Evolutionary conservation across 2,113 vertebrate genomes (phyloP).

Genomic region (Hippocampus barbouri): DNA sequence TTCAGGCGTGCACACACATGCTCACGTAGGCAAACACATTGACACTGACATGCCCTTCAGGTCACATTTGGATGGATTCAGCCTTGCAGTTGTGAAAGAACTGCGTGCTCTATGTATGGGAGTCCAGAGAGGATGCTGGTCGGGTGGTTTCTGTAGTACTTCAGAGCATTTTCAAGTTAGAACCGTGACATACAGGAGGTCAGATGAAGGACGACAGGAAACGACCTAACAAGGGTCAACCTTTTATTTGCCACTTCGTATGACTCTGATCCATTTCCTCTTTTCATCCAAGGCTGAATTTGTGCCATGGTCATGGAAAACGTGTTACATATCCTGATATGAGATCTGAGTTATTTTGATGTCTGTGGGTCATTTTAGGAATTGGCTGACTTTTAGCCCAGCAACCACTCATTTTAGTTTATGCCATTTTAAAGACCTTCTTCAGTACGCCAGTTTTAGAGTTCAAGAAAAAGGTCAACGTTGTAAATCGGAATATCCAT

Average conservation of each 20-base stretch:
- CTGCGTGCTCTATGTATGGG: background rate
- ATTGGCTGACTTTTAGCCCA: background rate
- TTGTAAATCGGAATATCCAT: background rate
- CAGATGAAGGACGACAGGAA: constrained; percentile 46
- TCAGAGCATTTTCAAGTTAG: constrained; percentile 7
- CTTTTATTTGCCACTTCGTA: constrained; percentile 19
- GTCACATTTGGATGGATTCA: background rate
- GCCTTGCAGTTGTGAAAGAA: background rate
- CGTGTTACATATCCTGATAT: background rate
- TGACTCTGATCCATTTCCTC: constrained; percentile 51
- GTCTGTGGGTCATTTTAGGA: background rate
- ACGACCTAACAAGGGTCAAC: constrained; percentile 29
- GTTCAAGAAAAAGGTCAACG: background rate
- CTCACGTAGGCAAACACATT: constrained; percentile 13
- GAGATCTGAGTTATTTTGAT: background rate
- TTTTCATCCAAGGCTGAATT: constrained; percentile 21
- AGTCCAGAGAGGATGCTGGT: background rate
- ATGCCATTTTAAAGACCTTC: background rate
- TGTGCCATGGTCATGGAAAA: background rate
- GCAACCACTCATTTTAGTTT: background rate
- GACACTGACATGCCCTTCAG: constrained; percentile 4
- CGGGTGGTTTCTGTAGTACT: constrained; percentile 2
- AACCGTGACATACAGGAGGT: constrained; percentile 29
- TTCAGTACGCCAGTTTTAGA: background rate
- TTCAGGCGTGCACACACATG: constrained; percentile 21